These are phyloP conservation scores for Numida meleagris DNA, from an alignment of 2,113 vertebrate species.

Conservation along the genomic window DNA sequence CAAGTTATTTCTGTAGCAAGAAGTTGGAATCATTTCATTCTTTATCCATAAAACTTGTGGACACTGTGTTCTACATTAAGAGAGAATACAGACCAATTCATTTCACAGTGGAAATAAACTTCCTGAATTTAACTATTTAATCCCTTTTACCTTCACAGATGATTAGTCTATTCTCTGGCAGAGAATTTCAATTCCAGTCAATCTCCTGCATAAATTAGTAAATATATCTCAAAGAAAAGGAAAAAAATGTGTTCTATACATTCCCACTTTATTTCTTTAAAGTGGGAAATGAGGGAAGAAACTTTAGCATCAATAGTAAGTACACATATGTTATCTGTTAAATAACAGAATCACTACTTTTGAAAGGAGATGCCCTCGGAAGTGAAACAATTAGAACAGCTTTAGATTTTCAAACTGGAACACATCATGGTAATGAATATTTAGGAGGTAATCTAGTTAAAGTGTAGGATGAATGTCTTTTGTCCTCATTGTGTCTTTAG, in stretches of 20 bases:
- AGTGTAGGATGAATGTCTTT: background rate
- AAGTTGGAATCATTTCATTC: conserved; percentile 7
- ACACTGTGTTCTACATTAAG: background rate
- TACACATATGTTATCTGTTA: conserved; percentile 68
- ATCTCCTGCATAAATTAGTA: background rate
- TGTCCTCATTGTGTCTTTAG: background rate
- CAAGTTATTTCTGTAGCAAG: conserved; percentile 8
- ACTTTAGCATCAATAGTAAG: conserved; percentile 35
- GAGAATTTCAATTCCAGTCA: background rate
- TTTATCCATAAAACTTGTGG: background rate
- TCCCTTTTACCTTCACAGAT: background rate
- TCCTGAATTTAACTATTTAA: background rate
- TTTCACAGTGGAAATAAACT: background rate
- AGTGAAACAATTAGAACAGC: conserved; percentile 66
- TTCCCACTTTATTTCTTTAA: conserved; percentile 55
- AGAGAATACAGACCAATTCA: background rate
- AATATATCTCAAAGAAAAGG: background rate
- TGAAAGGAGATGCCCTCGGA: conserved; percentile 59
- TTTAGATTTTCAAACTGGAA: conserved; percentile 63
- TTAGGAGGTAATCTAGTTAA: conserved; percentile 41
- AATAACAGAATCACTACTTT: conserved; percentile 57
- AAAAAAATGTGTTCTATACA: background rate
- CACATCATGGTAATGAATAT: conserved; percentile 36
- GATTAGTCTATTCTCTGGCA: background rate
- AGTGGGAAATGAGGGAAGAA: conserved; percentile 16